A percentile compares a stretch with the other conserved stretches of the same genome.
phyloP scores from a whole-genome alignment of 64 coral and sea anemone species.

The Montipora sp. region DNA sequence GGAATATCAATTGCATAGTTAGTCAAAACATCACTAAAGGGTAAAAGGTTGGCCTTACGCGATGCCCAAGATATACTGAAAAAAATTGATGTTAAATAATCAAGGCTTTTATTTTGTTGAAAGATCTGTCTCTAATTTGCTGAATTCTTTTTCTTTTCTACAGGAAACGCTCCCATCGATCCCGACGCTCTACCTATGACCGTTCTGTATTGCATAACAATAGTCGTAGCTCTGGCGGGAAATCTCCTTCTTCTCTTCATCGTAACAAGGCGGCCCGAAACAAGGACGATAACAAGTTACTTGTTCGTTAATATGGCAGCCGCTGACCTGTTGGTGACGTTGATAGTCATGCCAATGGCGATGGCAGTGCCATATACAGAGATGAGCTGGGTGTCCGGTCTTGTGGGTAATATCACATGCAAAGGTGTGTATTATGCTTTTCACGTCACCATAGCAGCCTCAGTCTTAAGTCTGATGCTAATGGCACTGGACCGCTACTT shows the following conservation, averaged over 20 bases:
- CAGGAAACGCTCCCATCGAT: background rate
- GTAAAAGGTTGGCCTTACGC: too few relatives aligned
- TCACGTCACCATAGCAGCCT: constrained; percentile 6
- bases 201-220: background rate
- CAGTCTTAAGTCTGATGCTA: background rate
- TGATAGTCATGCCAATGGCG: background rate
- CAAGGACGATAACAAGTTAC: constrained; percentile 4
- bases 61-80: too few relatives aligned
- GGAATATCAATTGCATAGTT: too few relatives aligned
- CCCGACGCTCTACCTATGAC: background rate
- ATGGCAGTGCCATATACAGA: background rate
- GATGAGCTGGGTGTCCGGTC: background rate
- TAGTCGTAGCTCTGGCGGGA: background rate
- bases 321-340: constrained; percentile 13
- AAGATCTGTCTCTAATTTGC: too few relatives aligned
- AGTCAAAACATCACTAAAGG: too few relatives aligned
- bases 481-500: constrained; percentile 33
- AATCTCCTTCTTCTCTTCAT: constrained; percentile 19
- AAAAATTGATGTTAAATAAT: too few relatives aligned
- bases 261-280: background rate
- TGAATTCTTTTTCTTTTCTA: background rate
- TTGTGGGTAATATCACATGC: background rate
- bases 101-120: too few relatives aligned
- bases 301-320: constrained; percentile 34
- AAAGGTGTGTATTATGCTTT: background rate